A percentile compares a stretch with the other conserved stretches of the same genome.
Evolutionary conservation across 1,140 invertebrate genomes (phyloP).

Genomic region (Chrysoperla carnea): DNA sequence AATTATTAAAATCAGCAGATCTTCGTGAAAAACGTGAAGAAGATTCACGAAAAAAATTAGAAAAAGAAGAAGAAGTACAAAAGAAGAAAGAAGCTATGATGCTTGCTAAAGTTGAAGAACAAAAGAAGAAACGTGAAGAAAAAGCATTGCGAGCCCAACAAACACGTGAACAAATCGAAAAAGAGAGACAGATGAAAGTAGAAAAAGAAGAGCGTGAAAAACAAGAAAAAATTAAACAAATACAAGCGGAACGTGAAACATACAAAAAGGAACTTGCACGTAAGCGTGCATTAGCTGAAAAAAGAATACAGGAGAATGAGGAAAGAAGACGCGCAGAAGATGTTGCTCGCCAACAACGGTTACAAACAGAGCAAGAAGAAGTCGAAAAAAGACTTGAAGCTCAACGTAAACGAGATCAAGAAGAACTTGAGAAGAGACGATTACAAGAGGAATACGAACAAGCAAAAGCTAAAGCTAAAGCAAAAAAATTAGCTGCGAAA

Average conservation of each 20-base stretch:
- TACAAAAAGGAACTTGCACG: background rate
- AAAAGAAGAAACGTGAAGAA: background rate
- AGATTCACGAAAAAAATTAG: no score
- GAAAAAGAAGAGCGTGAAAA: constrained; percentile 3
- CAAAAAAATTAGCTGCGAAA: background rate
- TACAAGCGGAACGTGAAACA: background rate
- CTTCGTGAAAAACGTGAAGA: no score
- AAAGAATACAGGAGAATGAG: background rate
- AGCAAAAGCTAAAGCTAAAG: background rate
- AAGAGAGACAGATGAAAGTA: background rate
- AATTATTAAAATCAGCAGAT: no score
- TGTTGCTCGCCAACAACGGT: background rate
- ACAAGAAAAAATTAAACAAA: background rate
- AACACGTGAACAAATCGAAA: background rate
- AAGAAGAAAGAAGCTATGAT: background rate
- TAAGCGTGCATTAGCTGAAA: background rate
- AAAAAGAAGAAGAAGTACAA: background rate
- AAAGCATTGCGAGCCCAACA: background rate
- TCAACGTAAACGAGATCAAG: background rate
- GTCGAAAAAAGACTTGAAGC: constrained; percentile 4
- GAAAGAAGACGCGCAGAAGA: background rate
- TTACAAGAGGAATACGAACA: no score
- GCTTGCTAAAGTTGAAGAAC: background rate
- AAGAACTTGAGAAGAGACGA: no score
- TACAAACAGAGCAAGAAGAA: constrained; percentile 1